These are phyloP conservation scores for Larimichthys polyactis DNA, from an alignment of 2,113 vertebrate species.

Conservation along the genomic window DNA sequence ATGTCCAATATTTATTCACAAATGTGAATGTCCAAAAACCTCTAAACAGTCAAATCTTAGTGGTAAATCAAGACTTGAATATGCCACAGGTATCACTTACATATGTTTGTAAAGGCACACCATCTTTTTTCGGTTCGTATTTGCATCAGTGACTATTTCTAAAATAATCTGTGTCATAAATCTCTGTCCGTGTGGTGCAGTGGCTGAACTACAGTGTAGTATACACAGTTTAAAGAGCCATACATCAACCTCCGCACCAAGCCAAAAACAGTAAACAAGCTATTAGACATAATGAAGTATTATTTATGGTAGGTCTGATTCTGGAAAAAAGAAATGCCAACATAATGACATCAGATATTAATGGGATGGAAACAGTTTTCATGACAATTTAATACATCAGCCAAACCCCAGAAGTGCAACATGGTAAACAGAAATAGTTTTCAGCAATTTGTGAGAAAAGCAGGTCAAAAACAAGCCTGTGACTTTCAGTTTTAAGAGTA, in stretches of 20 bases:
- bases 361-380: slow-evolving; percentile 64
- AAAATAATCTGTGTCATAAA: slow-evolving; percentile 40
- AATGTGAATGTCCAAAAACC: too few species aligned
- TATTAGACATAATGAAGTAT: slow-evolving; percentile 57
- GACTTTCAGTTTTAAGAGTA: not conserved
- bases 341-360: slow-evolving; percentile 56
- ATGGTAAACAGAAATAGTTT: slow-evolving; percentile 29
- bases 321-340: slow-evolving; percentile 21
- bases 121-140: slow-evolving; percentile 7
- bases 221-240: slow-evolving; percentile 37
- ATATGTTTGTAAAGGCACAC: not conserved
- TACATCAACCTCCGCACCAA: slow-evolving; percentile 37
- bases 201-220: slow-evolving; percentile 16
- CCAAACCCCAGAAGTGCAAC: slow-evolving; percentile 14
- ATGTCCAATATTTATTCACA: not conserved
- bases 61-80: not conserved
- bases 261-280: slow-evolving; percentile 65
- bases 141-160: slow-evolving; percentile 20
- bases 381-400: slow-evolving; percentile 50
- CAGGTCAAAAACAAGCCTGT: not conserved
- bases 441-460: not conserved
- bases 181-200: slow-evolving; percentile 17
- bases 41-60: not conserved
- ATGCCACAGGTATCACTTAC: not conserved
- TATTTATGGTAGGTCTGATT: slow-evolving; percentile 58